A percentile compares a stretch with the other conserved stretches of the same genome.
Evolutionary conservation across 2,888 invertebrate species (phyloP).

Genomic region (Microctonus aethiopoides): DNA sequence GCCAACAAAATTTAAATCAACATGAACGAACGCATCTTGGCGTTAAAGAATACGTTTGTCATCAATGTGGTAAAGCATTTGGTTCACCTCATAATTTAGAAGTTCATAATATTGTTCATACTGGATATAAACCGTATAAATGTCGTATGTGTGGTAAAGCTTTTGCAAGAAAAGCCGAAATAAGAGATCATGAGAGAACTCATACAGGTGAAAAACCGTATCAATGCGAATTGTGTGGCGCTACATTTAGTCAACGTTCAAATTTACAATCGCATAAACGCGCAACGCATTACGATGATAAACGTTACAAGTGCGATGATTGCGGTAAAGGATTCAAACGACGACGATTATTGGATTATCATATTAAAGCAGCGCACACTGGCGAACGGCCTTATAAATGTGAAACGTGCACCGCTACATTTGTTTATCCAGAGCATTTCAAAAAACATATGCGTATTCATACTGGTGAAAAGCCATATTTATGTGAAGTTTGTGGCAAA

Average conservation of each 20-base stretch:
- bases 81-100: constrained; percentile 81
- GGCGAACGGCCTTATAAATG: constrained; percentile 83
- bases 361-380: constrained; percentile 83
- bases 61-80: constrained; percentile 80
- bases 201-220: constrained; percentile 87
- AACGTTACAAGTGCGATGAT: constrained; percentile 76
- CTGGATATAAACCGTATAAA: constrained; percentile 78
- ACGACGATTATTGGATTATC: constrained; percentile 78
- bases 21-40: constrained; percentile 81
- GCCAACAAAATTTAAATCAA: constrained; percentile 80
- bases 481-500: constrained; percentile 85
- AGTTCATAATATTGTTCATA: constrained; percentile 84
- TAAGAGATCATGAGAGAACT: constrained; percentile 82
- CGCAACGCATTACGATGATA: constrained; percentile 82
- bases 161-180: constrained; percentile 81
- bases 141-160: constrained; percentile 79
- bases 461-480: constrained; percentile 80
- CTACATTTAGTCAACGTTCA: constrained; percentile 83
- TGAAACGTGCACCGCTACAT: constrained; percentile 78
- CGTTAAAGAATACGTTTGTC: constrained; percentile 77
- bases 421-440: constrained; percentile 85
- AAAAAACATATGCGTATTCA: constrained; percentile 85
- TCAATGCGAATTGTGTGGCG: constrained; percentile 81
- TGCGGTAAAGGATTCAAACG: constrained; percentile 81
- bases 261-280: constrained; percentile 85